Evolutionary conservation across 2,888 invertebrate species (phyloP).

Genomic region (Gonocerus acuteangulatus): DNA sequence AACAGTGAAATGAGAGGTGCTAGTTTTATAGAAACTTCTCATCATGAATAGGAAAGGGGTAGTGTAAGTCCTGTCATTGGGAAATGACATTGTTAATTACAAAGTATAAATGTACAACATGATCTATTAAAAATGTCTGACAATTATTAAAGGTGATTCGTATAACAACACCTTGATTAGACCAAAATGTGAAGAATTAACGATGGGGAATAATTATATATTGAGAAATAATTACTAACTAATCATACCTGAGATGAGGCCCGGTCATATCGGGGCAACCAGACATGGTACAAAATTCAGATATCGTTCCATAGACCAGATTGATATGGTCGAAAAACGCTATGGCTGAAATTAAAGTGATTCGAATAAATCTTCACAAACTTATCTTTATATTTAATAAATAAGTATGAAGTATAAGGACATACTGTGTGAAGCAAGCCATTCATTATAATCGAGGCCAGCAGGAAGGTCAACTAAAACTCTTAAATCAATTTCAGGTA

Average conservation of each 20-base stretch:
- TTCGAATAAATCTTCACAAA: background rate
- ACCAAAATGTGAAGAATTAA: no score
- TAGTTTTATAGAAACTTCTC: no score
- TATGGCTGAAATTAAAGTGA: slow-evolving; percentile 58
- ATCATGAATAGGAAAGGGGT: no score
- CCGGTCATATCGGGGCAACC: slow-evolving; percentile 96
- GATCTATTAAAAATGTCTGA: no score
- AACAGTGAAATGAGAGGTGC: no score
- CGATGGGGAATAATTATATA: no score
- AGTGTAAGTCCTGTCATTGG: no score
- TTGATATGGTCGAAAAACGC: slow-evolving; percentile 99
- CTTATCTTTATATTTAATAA: background rate
- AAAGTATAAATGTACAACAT: no score
- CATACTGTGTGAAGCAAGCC: slow-evolving; percentile 98
- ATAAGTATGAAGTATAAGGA: slow-evolving; percentile 7
- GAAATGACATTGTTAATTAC: no score
- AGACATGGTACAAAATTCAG: slow-evolving; percentile 95
- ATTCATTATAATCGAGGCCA: slow-evolving; percentile 96
- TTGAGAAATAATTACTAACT: no score
- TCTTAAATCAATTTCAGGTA: slow-evolving; percentile 89
- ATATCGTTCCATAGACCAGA: slow-evolving; percentile 94
- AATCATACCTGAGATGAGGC: slow-evolving; percentile 79
- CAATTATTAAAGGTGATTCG: no score
- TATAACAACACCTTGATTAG: no score
- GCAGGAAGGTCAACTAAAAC: slow-evolving; percentile 89